These are phyloP conservation scores for Scarus forsteni DNA, from an alignment of 2,797 vertebrate species.

Conservation along the genomic window DNA sequence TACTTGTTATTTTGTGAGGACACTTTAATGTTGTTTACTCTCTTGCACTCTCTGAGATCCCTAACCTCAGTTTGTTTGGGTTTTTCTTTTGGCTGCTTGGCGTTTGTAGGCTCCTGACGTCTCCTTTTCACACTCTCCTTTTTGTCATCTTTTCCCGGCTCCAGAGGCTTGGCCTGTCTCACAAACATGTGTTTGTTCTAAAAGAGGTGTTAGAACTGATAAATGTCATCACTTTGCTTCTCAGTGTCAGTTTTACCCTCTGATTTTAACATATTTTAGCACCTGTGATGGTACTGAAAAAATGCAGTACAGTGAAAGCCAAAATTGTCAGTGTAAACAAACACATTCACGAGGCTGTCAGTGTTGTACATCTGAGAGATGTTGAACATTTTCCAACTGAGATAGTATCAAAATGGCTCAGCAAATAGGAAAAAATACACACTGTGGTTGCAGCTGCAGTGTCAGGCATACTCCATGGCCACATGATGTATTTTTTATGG, in stretches of 20 bases:
- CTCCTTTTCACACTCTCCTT: conserved; percentile 40
- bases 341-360: conserved; percentile 40
- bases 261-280: conserved; percentile 41
- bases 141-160: background rate
- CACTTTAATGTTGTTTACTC: conserved; percentile 1
- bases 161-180: conserved; percentile 20
- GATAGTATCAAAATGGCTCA: background rate
- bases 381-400: conserved; percentile 27
- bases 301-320: conserved; percentile 17
- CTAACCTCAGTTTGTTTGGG: conserved; percentile 19
- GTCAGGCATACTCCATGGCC: background rate
- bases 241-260: conserved; percentile 44
- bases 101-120: conserved; percentile 15
- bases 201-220: conserved; percentile 17
- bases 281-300: conserved; percentile 43
- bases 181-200: conserved; percentile 41
- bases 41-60: conserved; percentile 5
- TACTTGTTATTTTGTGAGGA: conserved; percentile 1
- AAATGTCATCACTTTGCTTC: conserved; percentile 27
- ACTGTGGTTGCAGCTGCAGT: background rate
- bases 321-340: conserved; percentile 58
- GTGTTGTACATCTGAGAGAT: conserved; percentile 13
- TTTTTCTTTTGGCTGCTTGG: background rate
- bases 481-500: background rate
- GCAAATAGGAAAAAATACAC: conserved; percentile 22